phyloP scores from a whole-genome alignment of 2,797 vertebrate genomes.

The Rhincodon typus region DNA sequence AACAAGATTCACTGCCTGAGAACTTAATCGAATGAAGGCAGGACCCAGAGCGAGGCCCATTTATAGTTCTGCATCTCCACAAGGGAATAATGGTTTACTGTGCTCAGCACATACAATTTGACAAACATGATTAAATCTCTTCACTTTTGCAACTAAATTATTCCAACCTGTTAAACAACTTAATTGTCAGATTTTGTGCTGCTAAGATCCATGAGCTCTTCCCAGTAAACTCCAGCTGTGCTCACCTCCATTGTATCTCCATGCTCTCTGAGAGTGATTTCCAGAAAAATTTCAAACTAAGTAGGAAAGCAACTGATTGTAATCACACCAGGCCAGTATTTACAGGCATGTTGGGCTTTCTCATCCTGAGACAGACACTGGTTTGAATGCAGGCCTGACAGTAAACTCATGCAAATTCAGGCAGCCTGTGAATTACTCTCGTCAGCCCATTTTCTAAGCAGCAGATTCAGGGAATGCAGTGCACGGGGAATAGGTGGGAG shows the following conservation, averaged over 20 bases:
- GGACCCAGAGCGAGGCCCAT: background rate
- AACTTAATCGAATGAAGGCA: conserved; percentile 22
- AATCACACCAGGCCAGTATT: background rate
- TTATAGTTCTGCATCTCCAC: conserved; percentile 40
- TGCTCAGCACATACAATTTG: conserved; percentile 41
- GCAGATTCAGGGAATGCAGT: too few relatives aligned
- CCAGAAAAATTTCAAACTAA: background rate
- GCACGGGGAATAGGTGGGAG: too few relatives aligned
- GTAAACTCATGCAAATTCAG: background rate
- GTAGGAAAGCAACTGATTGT: background rate
- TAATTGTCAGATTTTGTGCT: conserved; percentile 39
- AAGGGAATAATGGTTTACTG: conserved; percentile 37
- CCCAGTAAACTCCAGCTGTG: background rate
- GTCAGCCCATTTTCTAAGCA: too few relatives aligned
- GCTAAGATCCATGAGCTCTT: conserved; percentile 31
- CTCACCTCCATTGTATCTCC: background rate
- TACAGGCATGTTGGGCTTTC: background rate
- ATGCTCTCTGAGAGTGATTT: too few relatives aligned
- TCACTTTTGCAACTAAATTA: conserved; percentile 40
- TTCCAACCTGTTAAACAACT: conserved; percentile 36
- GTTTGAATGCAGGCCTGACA: background rate
- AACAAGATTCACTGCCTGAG: background rate
- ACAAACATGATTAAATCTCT: conserved; percentile 42
- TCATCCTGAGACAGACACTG: background rate
- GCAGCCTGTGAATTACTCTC: too few relatives aligned